Evolutionary conservation across 2,113 vertebrate species (phyloP), one percentile per base, ranked within the genome.

Genomic region (Xyliphius kryptos): DNA sequence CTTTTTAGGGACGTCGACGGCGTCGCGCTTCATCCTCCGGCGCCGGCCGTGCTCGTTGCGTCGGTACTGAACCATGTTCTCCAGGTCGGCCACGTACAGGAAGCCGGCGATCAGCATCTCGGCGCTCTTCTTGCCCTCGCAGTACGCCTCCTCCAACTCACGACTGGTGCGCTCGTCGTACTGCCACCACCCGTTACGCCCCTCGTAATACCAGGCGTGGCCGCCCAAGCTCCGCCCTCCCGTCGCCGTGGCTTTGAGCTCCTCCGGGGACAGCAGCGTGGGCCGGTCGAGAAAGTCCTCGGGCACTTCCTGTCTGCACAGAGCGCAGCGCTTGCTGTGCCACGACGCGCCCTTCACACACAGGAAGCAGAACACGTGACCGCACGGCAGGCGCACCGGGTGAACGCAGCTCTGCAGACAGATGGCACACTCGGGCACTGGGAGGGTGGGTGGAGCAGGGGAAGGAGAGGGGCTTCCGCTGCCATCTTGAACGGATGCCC

Each of bases 291-390:
- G 88, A 73, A 98, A 98, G 83, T 97, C 95, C 78, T 96, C 94
- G 0, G 95, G 94, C 73, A 97, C 91, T 81, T 98, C 94, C 77
- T 95, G 92, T 50, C 95, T 83, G 79, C 95, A 98, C 9, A 97
- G 92, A 0, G 95, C 95, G 63, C 94, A 98, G 12, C 94, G 88
- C 37, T 95, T 96, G 79, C 94, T 95, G 73, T 96, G 92, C 94
- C 94, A 97, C n/a, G 95, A 97, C 26, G 94, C 94, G 38, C 95
- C 95, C 77, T 98, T 98, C 59, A 95, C 94, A 55, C 95, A 98
- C 3, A 97, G 84, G 78, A 93, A 97, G 80, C 95, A 98, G 83
- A 97, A 97, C 55, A 98, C 86, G n/a, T 98, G 95, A 73, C 87
- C 88, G 82, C 95, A 98, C 2, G 94, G 95, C 61, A 97, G 89